These are phyloP conservation scores for Tenthredo notha DNA, from an alignment of 2,888 invertebrate genomes.

Conservation along the genomic window DNA sequence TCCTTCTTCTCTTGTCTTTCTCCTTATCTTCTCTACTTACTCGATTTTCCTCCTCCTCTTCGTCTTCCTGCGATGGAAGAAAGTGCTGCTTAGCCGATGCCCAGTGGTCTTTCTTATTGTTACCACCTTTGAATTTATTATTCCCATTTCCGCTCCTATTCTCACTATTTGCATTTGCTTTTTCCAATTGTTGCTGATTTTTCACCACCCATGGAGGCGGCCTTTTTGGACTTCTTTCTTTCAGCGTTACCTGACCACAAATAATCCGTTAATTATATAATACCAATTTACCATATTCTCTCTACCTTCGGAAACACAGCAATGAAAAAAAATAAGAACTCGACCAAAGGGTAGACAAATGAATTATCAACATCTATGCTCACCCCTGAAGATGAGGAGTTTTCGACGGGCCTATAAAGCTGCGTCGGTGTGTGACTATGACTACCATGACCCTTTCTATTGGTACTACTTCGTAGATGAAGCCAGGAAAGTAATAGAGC, in stretches of 20 bases:
- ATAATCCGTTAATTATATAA: slow-evolving; percentile 11
- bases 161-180: slow-evolving; percentile 68
- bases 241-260: slow-evolving; percentile 70
- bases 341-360: neutral
- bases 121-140: slow-evolving; percentile 68
- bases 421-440: slow-evolving; percentile 71
- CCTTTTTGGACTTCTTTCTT: slow-evolving; percentile 73
- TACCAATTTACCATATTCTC: neutral
- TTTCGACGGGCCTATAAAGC: slow-evolving; percentile 76
- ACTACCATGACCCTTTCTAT: slow-evolving; percentile 67
- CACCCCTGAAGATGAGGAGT: slow-evolving; percentile 75
- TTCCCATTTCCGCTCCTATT: slow-evolving; percentile 67
- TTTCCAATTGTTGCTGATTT: slow-evolving; percentile 71
- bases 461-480: slow-evolving; percentile 69
- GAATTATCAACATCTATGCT: slow-evolving; percentile 53
- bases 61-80: slow-evolving; percentile 66
- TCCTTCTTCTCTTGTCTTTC: slow-evolving; percentile 51
- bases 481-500: slow-evolving; percentile 75
- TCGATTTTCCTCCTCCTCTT: slow-evolving; percentile 67
- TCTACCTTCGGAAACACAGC: neutral
- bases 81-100: slow-evolving; percentile 75
- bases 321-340: neutral
- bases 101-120: slow-evolving; percentile 75
- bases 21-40: slow-evolving; percentile 54
- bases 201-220: slow-evolving; percentile 71